Evolutionary conservation across 2,797 vertebrate species (phyloP), one percentile per base, ranked within the genome.

Genomic region (Ctenosaura bakeri): DNA sequence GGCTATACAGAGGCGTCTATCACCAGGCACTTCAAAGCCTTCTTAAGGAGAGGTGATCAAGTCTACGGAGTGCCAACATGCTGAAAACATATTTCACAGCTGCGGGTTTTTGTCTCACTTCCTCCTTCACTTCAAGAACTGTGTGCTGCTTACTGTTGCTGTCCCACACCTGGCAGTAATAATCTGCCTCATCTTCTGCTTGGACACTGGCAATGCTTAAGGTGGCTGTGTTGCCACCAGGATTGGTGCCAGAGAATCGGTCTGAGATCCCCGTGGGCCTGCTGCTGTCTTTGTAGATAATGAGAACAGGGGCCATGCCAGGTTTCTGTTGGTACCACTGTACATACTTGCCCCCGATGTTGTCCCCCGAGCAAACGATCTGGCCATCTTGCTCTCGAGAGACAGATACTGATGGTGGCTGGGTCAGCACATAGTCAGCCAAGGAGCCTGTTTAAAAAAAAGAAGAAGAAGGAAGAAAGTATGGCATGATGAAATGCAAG

Each of bases 261-360:
- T 54, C 86, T 4, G 73, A 77, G 7, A 46, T 87, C 54, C 56
- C 26, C 0, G 8, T 3, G 32, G 50, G 66, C 8, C 46, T n/a
- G 10, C 5, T 3, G 20, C 32, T 56, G 4, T 73, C 71, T 0
- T 20, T 0, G 6, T 88, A 92, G 79, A 90, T 93, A 62, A 90
- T 77, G 4, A 86, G 89, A 2, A 81, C 69, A 0, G 95, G 92
- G 1, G 89, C 14, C 22, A 83, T 86, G n/a, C 88, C 91, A 0
- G 78, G 86, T 38, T 12, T 91, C 90, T 94, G 91, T 83, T 96
- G 95, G 88, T 95, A 95, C 95, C 94, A 96, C 78, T 35, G 78
- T 81, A 95, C 35, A 29, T 0, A 0, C 26, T 38, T 24, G 32
- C 4, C 0, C 50, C 35, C 66, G 18, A 88, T 46, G 26, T 46